These are phyloP conservation scores for Sarcoramphus papa DNA, from an alignment of 2,797 vertebrate genomes.

Conservation along the genomic window DNA sequence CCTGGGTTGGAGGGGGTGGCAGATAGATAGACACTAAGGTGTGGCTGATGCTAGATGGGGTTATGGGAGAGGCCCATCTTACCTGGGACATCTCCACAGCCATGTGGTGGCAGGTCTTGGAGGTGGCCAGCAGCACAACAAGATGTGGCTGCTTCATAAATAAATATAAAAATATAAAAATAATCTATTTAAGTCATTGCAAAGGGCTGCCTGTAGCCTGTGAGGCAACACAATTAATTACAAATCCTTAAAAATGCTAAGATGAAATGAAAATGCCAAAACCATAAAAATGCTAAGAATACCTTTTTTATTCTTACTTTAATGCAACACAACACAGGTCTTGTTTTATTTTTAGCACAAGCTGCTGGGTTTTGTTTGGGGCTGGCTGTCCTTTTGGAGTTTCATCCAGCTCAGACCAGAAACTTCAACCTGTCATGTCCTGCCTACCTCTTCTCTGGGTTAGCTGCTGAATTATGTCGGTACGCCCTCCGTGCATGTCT, in stretches of 20 bases:
- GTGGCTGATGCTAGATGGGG: background rate
- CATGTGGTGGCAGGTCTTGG: background rate
- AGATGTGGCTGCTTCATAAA: background rate
- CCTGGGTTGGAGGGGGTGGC: background rate
- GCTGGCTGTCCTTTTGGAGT: background rate
- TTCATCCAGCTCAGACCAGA: background rate
- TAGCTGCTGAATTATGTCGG: background rate
- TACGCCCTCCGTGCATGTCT: fast-evolving
- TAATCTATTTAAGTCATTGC: background rate
- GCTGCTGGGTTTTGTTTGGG: background rate
- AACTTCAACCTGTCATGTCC: background rate
- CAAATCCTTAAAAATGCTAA: background rate
- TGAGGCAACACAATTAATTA: background rate
- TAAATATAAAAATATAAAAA: background rate
- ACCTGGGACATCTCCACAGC: background rate
- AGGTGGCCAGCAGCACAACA: background rate
- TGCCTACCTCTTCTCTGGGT: background rate
- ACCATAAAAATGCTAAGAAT: background rate
- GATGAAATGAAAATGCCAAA: no score
- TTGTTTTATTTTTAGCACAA: background rate
- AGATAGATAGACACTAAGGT: no score
- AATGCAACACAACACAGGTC: background rate
- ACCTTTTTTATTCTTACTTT: background rate
- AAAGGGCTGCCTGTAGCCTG: background rate
- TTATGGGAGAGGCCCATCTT: background rate